Percentiles rank a stretch among this genome's conserved stretches.
Conservation (phyloP, 2,113 vertebrate species). For the Columba livia region DNA sequence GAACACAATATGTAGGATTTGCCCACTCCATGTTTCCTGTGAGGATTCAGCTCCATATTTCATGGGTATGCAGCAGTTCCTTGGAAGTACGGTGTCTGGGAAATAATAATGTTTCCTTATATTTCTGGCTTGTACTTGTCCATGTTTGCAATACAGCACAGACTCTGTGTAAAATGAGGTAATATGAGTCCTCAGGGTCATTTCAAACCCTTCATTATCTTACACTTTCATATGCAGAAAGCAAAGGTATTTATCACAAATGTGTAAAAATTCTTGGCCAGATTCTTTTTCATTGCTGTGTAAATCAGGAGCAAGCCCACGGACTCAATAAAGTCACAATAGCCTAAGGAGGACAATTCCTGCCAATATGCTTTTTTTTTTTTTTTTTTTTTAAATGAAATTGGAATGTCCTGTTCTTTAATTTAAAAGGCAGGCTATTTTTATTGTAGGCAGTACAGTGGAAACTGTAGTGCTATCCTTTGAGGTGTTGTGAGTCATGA, state of each 20-base stretch:
- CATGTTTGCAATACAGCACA: not conserved
- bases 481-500: not conserved
- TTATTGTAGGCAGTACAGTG: not conserved
- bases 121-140: not conserved
- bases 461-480: not conserved
- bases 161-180: not conserved
- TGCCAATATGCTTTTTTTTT: not conserved
- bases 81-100: not conserved
- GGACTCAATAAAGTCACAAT: not conserved
- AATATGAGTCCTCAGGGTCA: not conserved
- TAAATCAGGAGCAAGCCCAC: not conserved
- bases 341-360: not conserved
- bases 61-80: not conserved
- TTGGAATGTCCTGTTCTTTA: not conserved
- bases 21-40: not conserved
- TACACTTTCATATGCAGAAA: not conserved
- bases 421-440: not conserved
- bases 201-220: not conserved
- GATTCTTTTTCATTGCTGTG: not conserved
- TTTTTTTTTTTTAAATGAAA: not conserved
- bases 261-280: not conserved
- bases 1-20: not conserved
- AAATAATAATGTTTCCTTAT: not conserved
- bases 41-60: not conserved
- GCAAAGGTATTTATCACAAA: not conserved